Evolutionary conservation across 2,113 vertebrate species (phyloP).

Genomic region (Lichenostomus cassidix): DNA sequence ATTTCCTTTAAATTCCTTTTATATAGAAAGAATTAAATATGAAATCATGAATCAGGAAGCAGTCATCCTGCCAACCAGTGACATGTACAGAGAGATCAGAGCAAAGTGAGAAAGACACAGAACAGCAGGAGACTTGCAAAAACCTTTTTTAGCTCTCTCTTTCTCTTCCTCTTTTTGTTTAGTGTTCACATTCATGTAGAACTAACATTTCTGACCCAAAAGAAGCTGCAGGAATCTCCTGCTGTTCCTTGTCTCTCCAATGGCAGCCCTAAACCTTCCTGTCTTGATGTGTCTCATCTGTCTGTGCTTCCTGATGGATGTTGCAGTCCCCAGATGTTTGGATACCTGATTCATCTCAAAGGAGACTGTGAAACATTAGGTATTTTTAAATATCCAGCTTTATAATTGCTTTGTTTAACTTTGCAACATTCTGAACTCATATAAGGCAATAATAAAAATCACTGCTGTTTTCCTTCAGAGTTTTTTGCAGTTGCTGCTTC

Average conservation of each 20-base stretch:
- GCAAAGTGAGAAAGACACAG: slow-evolving; percentile 52
- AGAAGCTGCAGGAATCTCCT: slow-evolving; percentile 20
- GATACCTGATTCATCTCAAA: slow-evolving; percentile 54
- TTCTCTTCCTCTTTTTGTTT: slow-evolving; percentile 57
- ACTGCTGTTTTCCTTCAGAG: background rate
- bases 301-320: slow-evolving; percentile 56
- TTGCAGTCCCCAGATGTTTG: slow-evolving; percentile 39
- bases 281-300: slow-evolving; percentile 34
- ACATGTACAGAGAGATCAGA: slow-evolving; percentile 51
- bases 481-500: background rate
- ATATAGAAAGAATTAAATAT: slow-evolving; percentile 51
- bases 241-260: slow-evolving; percentile 6
- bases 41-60: slow-evolving; percentile 54
- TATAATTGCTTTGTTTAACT: slow-evolving; percentile 28
- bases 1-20: slow-evolving; percentile 56
- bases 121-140: slow-evolving; percentile 50
- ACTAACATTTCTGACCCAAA: slow-evolving; percentile 49
- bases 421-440: slow-evolving; percentile 22
- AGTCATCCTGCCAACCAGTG: slow-evolving; percentile 44
- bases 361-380: slow-evolving; percentile 11
- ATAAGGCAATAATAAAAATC: slow-evolving; percentile 25
- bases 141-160: slow-evolving; percentile 23
- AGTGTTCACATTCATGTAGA: slow-evolving; percentile 22
- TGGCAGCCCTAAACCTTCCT: slow-evolving; percentile 36
- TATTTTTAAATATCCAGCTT: slow-evolving; percentile 5